Evolutionary conservation across 2,797 vertebrate genomes (phyloP).

Genomic region (Myiotriccus ornatus): DNA sequence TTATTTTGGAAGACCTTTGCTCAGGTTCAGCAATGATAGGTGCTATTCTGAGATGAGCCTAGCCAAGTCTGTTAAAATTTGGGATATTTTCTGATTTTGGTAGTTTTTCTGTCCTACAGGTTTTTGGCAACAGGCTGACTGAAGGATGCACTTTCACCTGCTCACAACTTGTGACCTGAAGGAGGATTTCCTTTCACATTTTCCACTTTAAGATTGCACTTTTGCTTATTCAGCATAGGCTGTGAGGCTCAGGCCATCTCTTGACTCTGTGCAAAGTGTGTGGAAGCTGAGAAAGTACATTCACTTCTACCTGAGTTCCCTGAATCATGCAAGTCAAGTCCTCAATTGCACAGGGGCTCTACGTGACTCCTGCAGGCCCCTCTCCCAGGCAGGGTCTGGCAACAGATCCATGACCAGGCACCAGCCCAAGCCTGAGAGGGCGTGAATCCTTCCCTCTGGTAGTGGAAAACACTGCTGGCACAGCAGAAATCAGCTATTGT

Average conservation of each 20-base stretch:
- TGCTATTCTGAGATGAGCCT: not conserved
- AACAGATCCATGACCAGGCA: not conserved
- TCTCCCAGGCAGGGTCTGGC: not conserved
- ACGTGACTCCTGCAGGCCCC: not conserved
- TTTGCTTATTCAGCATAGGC: not conserved
- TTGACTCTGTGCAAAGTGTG: not conserved
- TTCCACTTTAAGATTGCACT: not conserved
- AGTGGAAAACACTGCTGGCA: not conserved
- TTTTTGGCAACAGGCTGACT: not conserved
- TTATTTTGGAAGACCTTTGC: not conserved
- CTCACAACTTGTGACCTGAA: not conserved
- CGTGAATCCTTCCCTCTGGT: not conserved
- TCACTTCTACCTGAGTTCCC: not conserved
- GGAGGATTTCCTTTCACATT: not conserved
- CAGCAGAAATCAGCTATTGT: not conserved
- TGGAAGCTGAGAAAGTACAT: not conserved
- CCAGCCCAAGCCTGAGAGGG: not conserved
- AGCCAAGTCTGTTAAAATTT: not conserved
- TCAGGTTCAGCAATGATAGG: not conserved
- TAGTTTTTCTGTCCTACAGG: not conserved
- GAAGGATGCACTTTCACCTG: not conserved
- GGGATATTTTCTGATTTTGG: not conserved
- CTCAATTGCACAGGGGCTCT: not conserved
- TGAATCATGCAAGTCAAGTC: not conserved
- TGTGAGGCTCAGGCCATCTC: not conserved